phyloP scores from a whole-genome alignment of 2,888 invertebrate genomes.

The Cerceris rybyensis region DNA sequence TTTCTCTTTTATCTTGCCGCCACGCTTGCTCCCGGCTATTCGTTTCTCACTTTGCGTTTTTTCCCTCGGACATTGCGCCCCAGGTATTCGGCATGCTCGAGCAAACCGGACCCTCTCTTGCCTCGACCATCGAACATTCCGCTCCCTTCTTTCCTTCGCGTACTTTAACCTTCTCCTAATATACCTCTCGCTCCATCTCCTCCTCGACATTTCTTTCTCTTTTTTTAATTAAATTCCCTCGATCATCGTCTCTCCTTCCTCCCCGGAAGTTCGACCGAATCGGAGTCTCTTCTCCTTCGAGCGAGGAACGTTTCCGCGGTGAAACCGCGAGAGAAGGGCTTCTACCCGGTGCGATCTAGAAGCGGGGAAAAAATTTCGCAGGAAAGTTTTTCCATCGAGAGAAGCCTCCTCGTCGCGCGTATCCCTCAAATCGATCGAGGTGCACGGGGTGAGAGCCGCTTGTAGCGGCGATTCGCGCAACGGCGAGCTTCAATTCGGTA shows the following conservation, averaged over 20 bases:
- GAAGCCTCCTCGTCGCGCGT: slow-evolving; percentile 29
- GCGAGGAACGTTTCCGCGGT: neutral
- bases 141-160: slow-evolving; percentile 56
- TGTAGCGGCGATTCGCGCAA: slow-evolving; percentile 55
- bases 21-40: slow-evolving; percentile 22
- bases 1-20: slow-evolving; percentile 35
- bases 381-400: slow-evolving; percentile 54
- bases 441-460: slow-evolving; percentile 46
- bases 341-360: slow-evolving; percentile 1
- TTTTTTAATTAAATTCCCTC: neutral
- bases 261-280: neutral
- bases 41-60: slow-evolving; percentile 23
- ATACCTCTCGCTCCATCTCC: slow-evolving; percentile 45
- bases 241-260: neutral
- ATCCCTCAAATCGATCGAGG: slow-evolving; percentile 49
- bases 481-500: slow-evolving; percentile 56
- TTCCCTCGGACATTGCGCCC: slow-evolving; percentile 40
- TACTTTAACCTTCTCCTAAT: slow-evolving; percentile 60
- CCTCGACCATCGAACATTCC: slow-evolving; percentile 63
- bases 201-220: slow-evolving; percentile 31
- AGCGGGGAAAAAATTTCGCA: neutral
- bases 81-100: slow-evolving; percentile 31
- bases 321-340: neutral
- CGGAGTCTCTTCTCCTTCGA: too few species aligned
- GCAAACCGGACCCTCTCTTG: slow-evolving; percentile 6